A percentile compares a stretch with the other conserved stretches of the same genome.
Evolutionary conservation across 2,797 vertebrate genomes (phyloP).

Genomic region (Euphonia xanthogaster): DNA sequence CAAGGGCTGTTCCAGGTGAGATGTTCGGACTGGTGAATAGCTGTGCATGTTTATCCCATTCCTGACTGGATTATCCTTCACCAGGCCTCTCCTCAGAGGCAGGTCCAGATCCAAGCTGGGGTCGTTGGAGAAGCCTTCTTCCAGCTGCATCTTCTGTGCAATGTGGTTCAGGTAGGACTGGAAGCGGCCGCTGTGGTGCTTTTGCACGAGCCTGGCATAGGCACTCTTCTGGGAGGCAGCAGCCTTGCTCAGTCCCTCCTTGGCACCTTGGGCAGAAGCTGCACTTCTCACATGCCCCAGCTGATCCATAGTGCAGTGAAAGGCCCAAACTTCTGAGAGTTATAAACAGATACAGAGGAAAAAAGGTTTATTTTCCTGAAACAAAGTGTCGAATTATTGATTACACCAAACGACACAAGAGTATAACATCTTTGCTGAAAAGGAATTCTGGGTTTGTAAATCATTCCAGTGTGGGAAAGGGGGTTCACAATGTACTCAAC

Average conservation of each 20-base stretch:
- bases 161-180: slow-evolving; percentile 79
- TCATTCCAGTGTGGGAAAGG: background rate
- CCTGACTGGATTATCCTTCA: slow-evolving; percentile 65
- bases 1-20: slow-evolving; percentile 67
- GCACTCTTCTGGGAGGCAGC: slow-evolving; percentile 82
- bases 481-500: background rate
- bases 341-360: slow-evolving; percentile 4
- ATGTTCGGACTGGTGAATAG: slow-evolving; percentile 62
- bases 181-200: slow-evolving; percentile 84
- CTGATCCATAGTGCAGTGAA: slow-evolving; percentile 76
- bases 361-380: slow-evolving; percentile 38
- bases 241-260: slow-evolving; percentile 58
- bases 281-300: slow-evolving; percentile 62
- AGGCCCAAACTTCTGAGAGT: slow-evolving; percentile 20
- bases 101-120: slow-evolving; percentile 42
- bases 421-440: background rate
- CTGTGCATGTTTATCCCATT: slow-evolving; percentile 70
- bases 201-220: slow-evolving; percentile 82
- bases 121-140: slow-evolving; percentile 48
- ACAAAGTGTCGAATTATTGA: background rate
- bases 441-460: background rate
- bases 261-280: slow-evolving; percentile 61
- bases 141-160: slow-evolving; percentile 74
- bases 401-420: background rate
- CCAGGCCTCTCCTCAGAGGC: slow-evolving; percentile 59